Conservation (phyloP, 2,888 invertebrate species). For the Sesamia inferens region DNA sequence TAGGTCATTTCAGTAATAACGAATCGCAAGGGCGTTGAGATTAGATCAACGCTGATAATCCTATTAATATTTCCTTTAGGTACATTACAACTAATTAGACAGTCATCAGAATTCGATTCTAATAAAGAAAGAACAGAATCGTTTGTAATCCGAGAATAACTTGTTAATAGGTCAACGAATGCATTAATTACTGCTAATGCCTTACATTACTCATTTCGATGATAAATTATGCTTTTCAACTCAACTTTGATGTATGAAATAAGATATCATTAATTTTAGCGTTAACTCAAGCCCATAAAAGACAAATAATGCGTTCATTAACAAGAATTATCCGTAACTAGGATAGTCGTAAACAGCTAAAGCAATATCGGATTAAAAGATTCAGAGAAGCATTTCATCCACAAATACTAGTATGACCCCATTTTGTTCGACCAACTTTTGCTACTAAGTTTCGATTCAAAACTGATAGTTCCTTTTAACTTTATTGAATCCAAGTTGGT, state of each 20-base stretch:
- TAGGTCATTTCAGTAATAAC: background rate
- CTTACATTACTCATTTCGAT: slow-evolving; percentile 10
- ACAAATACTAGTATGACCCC: slow-evolving; percentile 31
- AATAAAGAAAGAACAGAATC: slow-evolving; percentile 7
- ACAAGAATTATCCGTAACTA: background rate
- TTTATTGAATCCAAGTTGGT: slow-evolving; percentile 33
- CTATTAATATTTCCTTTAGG: slow-evolving; percentile 19
- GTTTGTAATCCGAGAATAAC: slow-evolving; percentile 14
- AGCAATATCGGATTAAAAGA: slow-evolving; percentile 25
- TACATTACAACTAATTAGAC: slow-evolving; percentile 17
- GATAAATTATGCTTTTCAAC: slow-evolving; percentile 10
- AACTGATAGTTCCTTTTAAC: slow-evolving; percentile 39
- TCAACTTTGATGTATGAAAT: slow-evolving; percentile 31
- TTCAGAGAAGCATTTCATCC: slow-evolving; percentile 19
- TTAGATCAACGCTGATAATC: slow-evolving; percentile 9
- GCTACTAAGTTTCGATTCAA: slow-evolving; percentile 19
- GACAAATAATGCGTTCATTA: slow-evolving; percentile 6
- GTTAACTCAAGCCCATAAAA: background rate
- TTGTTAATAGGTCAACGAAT: slow-evolving; percentile 22
- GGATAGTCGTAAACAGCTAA: slow-evolving; percentile 10
- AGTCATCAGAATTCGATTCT: background rate
- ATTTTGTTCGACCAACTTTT: slow-evolving; percentile 36
- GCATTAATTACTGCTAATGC: slow-evolving; percentile 34
- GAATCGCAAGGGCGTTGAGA: background rate
- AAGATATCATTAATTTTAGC: slow-evolving; percentile 2